Evolutionary conservation across 1,140 invertebrate genomes (phyloP), one percentile per base, ranked within the genome.

Genomic region (Gryon sp.): DNA sequence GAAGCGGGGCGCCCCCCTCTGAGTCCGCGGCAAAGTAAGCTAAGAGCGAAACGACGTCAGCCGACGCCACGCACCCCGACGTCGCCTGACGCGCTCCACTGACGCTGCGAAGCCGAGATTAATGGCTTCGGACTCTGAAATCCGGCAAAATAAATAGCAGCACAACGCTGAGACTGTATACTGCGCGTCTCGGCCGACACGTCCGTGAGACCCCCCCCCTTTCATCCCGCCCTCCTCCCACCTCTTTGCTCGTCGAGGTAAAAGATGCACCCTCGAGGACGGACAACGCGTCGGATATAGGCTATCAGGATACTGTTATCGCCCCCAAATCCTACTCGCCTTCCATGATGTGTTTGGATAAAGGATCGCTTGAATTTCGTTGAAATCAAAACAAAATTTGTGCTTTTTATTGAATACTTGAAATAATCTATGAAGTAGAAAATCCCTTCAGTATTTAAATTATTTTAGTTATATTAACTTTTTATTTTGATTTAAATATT

Each of bases 81-180:
- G 86, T 85, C 85, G 84, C 80, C 83, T 86, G 85, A 87, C 84
- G 82, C 86, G 86, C 86, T 86, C 82, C 83, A 86, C 84, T 87
- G 85, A 86, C 82, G 83, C 84, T 82, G 76, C 80, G 79, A 79
- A 81, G 80, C 82, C 66, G 79, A 87, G 86, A 89, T 88, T 88
- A 88, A 88, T 88, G 86, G 81, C 82, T 80, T 87, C 84, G 85
- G 84, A 86, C 86, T 86, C 82, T 84, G 84, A 87, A 87, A 87
- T 88, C 87, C 84, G 82, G 84, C 85, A 86, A 88, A 88, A 88
- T 87, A 88, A 88, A 88, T 87, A 87, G 86, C 86, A 79, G 81
- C 79, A 78, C 79, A 76, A 79, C 68, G 80, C 74, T 76, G 82
- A 83, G 83, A 83, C 81, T 75, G 80, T 76, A 78, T 81, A 78